Conservation (phyloP, 2,797 vertebrate species). For the Myotis myotis region DNA sequence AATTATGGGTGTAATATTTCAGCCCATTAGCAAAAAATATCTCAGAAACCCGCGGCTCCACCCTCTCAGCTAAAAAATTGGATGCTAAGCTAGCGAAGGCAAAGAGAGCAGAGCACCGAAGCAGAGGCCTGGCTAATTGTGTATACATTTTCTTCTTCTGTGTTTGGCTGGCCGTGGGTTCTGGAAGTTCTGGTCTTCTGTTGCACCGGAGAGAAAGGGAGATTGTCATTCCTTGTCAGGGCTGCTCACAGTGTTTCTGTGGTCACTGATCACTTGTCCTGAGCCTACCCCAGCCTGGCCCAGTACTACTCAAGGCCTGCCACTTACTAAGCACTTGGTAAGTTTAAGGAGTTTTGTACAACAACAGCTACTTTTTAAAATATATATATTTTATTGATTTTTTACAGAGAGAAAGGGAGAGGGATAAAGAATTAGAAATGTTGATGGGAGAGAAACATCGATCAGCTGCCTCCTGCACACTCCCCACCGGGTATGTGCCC, state of each 20-base stretch:
- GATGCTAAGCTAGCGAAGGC: conserved; percentile 27
- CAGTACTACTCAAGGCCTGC: not conserved
- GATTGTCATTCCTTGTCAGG: not conserved
- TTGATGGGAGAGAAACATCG: too few species aligned
- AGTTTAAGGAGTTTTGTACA: not conserved
- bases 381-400: too few species aligned
- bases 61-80: conserved; percentile 67
- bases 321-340: not conserved
- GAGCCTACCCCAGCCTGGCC: not conserved
- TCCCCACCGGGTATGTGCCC: too few species aligned
- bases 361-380: not conserved
- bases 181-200: conserved; percentile 31
- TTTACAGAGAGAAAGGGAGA: too few species aligned
- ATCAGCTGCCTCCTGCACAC: too few species aligned
- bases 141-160: not conserved
- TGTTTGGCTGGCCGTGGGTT: not conserved
- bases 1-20: conserved; percentile 81
- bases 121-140: conserved; percentile 64
- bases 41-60: conserved; percentile 69
- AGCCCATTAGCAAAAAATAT: conserved; percentile 79
- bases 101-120: not conserved
- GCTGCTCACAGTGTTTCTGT: not conserved
- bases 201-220: not conserved
- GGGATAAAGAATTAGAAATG: too few species aligned
- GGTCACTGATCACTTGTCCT: not conserved